A percentile compares a stretch with the other conserved stretches of the same genome.
These are phyloP conservation scores for Ceraclea dissimilis DNA, from an alignment of 2,888 invertebrate genomes.

Conservation along the genomic window DNA sequence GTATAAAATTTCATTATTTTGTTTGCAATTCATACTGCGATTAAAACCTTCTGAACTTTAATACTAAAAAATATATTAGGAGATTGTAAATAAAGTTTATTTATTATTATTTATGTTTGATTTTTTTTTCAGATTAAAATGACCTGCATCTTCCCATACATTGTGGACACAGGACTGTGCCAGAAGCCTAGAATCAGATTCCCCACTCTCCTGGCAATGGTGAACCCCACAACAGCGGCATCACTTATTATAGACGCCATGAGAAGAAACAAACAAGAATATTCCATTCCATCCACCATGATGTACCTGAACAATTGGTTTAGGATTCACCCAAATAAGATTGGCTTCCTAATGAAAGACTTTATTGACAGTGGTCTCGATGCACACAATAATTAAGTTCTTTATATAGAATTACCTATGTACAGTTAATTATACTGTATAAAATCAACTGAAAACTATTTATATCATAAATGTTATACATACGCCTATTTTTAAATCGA, in stretches of 20 bases:
- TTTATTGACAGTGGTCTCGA: conserved; percentile 61
- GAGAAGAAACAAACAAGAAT: conserved; percentile 51
- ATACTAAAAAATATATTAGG: too few relatives aligned
- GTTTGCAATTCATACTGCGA: too few relatives aligned
- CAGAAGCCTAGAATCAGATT: conserved; percentile 69
- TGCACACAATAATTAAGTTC: too few relatives aligned
- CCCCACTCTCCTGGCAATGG: conserved; percentile 54
- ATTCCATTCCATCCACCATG: conserved; percentile 56
- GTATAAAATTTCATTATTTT: too few relatives aligned
- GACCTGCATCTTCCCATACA: conserved; percentile 81
- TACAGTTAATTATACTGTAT: too few relatives aligned
- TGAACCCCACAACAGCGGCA: conserved; percentile 57
- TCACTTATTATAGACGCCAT: conserved; percentile 60
- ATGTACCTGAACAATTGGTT: conserved; percentile 49
- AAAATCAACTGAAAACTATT: too few relatives aligned
- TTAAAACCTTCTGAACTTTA: too few relatives aligned
- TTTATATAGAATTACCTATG: too few relatives aligned
- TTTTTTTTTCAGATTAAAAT: conserved; percentile 53
- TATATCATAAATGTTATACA: too few relatives aligned
- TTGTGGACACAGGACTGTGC: conserved; percentile 80
- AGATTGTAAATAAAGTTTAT: too few relatives aligned
- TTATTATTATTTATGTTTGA: not conserved
- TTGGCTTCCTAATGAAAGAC: conserved; percentile 48
- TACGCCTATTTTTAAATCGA: too few relatives aligned
- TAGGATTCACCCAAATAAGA: conserved; percentile 50